Evolutionary conservation across 2,888 invertebrate species (phyloP).

Genomic region (Acrocyrtus sp.): DNA sequence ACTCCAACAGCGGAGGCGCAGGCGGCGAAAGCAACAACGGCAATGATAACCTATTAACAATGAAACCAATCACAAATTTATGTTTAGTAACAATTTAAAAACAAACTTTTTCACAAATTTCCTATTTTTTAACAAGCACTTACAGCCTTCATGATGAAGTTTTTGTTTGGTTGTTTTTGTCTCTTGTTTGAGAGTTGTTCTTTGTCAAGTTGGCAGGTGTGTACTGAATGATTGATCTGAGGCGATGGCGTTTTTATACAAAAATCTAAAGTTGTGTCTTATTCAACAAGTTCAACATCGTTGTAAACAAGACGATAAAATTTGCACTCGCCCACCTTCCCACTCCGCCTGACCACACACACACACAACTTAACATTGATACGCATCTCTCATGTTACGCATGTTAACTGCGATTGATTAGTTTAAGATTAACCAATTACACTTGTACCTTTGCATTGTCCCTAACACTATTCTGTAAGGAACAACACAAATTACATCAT

Average conservation of each 20-base stretch:
- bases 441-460: background rate
- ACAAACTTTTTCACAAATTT: background rate
- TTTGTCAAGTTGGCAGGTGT: constrained; percentile 14
- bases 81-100: background rate
- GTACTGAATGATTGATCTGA: constrained; percentile 18
- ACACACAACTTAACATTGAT: background rate
- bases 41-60: constrained; percentile 13
- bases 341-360: background rate
- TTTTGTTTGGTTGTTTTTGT: background rate
- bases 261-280: background rate
- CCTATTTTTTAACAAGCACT: background rate
- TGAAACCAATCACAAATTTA: background rate
- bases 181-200: constrained; percentile 12
- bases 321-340: background rate
- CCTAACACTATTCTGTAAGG: background rate
- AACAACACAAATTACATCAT: no score
- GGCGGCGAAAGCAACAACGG: constrained; percentile 17
- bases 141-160: constrained; percentile 24
- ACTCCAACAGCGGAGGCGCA: background rate
- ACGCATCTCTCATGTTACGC: background rate
- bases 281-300: background rate
- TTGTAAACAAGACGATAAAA: background rate
- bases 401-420: background rate
- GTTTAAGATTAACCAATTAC: no score
- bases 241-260: constrained; percentile 18